A percentile compares a stretch with the other conserved stretches of the same genome.
Conservation (phyloP, 2,888 invertebrate species). For the Pasiphila rectangulata region DNA sequence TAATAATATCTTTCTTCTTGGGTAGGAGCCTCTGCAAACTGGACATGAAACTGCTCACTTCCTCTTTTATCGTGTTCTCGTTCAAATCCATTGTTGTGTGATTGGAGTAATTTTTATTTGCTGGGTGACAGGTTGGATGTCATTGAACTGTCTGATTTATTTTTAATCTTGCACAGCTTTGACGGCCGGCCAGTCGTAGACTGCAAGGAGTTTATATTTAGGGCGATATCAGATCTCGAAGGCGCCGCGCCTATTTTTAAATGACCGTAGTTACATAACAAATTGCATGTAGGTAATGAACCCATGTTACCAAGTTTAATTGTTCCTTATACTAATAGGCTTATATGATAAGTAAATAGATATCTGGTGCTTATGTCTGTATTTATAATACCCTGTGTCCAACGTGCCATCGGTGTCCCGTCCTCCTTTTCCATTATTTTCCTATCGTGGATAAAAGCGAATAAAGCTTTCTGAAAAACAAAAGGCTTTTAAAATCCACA, state of each 20-base stretch:
- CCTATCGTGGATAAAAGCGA: no score
- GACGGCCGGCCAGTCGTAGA: constrained; percentile 58
- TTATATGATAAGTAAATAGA: no score
- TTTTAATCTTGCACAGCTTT: constrained; percentile 56
- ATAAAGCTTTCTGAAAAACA: no score
- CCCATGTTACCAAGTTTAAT: background rate
- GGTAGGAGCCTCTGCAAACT: constrained; percentile 65
- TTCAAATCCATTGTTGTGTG: constrained; percentile 66
- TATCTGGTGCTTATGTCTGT: no score
- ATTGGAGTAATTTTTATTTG: constrained; percentile 49
- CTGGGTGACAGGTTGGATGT: constrained; percentile 61
- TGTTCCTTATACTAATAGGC: no score
- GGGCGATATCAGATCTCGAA: constrained; percentile 38
- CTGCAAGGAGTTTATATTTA: constrained; percentile 61
- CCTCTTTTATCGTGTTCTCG: constrained; percentile 64
- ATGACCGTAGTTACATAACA: background rate
- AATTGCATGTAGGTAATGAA: background rate
- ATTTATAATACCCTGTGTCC: no score
- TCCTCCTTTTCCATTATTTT: no score
- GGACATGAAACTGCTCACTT: constrained; percentile 61
- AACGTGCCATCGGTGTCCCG: no score
- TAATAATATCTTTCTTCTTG: constrained; percentile 60
- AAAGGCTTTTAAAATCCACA: no score
- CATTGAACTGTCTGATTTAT: constrained; percentile 66
- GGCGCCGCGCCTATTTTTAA: constrained; percentile 16